A percentile compares a stretch with the other conserved stretches of the same genome.
phyloP scores from a whole-genome alignment of 2,113 vertebrate species.

The Recurvirostra avosetta region DNA sequence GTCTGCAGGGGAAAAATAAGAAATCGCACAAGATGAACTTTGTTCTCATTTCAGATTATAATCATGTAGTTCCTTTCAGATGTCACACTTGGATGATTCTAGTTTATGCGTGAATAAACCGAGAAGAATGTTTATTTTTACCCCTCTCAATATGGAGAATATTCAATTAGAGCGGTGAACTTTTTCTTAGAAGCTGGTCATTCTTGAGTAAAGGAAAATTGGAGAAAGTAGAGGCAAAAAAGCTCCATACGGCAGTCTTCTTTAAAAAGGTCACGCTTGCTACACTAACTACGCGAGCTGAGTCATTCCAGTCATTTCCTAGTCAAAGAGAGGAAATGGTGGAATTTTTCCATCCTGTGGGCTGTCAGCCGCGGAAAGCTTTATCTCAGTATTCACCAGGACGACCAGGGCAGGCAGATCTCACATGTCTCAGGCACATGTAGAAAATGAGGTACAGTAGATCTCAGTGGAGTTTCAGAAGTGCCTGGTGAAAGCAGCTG shows the following conservation, averaged over 20 bases:
- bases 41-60: constrained; percentile 31
- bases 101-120: constrained; percentile 15
- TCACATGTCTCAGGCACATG: not conserved
- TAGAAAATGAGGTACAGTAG: not conserved
- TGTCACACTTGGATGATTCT: not conserved
- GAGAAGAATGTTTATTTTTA: constrained; percentile 36
- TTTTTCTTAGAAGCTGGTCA: constrained; percentile 20
- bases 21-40: constrained; percentile 1
- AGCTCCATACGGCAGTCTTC: not conserved
- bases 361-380: not conserved
- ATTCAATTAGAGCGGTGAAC: constrained; percentile 16
- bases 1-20: not conserved
- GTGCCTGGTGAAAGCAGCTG: not conserved
- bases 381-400: not conserved
- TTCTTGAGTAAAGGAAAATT: not conserved
- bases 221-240: not conserved
- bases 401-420: not conserved
- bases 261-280: constrained; percentile 4
- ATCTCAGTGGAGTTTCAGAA: not conserved
- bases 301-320: not conserved
- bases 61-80: constrained; percentile 26
- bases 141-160: constrained; percentile 12
- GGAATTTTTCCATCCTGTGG: not conserved
- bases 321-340: not conserved
- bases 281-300: not conserved